Percentiles rank a stretch among this genome's conserved stretches.
Conservation (phyloP, 1,140 invertebrate species). For the Meteorus sp. region DNA sequence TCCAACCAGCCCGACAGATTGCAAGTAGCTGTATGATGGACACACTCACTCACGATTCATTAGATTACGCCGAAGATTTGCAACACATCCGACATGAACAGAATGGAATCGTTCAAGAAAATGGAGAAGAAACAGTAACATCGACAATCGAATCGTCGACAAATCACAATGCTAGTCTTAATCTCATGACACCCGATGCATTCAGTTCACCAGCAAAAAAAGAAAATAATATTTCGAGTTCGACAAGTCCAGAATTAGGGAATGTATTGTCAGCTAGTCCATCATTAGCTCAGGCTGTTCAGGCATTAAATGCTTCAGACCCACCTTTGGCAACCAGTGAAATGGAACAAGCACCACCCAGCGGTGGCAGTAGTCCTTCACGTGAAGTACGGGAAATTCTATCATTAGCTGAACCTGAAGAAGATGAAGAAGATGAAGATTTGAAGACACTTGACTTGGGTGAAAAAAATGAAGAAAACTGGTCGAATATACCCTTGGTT, state of each 20-base stretch:
- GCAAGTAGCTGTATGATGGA: slow-evolving; percentile 38
- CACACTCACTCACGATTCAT: slow-evolving; percentile 45
- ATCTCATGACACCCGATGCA: slow-evolving; percentile 86
- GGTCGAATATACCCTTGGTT: slow-evolving; percentile 58
- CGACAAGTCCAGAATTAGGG: slow-evolving; percentile 45
- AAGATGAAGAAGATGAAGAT: slow-evolving; percentile 39
- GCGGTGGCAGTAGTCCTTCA: slow-evolving; percentile 80
- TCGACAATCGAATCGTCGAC: slow-evolving; percentile 38
- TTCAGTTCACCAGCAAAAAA: slow-evolving; percentile 72
- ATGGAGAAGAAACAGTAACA: slow-evolving; percentile 39
- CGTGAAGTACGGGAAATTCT: slow-evolving; percentile 82
- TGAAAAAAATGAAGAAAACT: slow-evolving; percentile 40
- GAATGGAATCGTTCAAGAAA: slow-evolving; percentile 55
- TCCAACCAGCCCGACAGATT: slow-evolving; percentile 61
- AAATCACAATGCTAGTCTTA: slow-evolving; percentile 56
- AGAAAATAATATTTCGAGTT: slow-evolving; percentile 45
- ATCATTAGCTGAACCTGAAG: slow-evolving; percentile 62
- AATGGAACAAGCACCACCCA: slow-evolving; percentile 57
- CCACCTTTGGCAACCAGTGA: slow-evolving; percentile 44
- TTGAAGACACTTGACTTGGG: slow-evolving; percentile 33
- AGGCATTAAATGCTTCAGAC: slow-evolving; percentile 42
- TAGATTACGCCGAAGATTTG: slow-evolving; percentile 48
- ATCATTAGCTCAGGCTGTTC: slow-evolving; percentile 44
- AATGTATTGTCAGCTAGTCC: slow-evolving; percentile 47
- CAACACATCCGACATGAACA: slow-evolving; percentile 46